Percentiles rank a stretch among this genome's conserved stretches.
phyloP scores from a whole-genome alignment of 2,888 invertebrate species.

The Bruchidius siliquastri region DNA sequence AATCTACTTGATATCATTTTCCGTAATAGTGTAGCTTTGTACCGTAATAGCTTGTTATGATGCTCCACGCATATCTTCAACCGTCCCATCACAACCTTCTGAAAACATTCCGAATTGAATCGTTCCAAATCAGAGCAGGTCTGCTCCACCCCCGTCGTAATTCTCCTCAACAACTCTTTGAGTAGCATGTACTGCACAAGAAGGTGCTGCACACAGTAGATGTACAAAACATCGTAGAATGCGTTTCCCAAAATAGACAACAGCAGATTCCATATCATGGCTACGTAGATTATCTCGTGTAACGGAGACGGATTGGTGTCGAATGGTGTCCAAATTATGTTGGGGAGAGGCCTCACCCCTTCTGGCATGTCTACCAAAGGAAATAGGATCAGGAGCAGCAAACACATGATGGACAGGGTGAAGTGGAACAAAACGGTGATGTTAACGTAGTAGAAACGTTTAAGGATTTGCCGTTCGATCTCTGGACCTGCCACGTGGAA shows the following conservation, averaged over 20 bases:
- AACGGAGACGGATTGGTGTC: conserved; percentile 23
- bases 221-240: conserved; percentile 19
- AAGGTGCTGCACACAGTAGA: conserved; percentile 21
- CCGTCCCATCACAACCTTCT: conserved; percentile 15
- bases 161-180: conserved; percentile 15
- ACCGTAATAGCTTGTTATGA: conserved; percentile 20
- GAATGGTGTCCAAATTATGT: conserved; percentile 21
- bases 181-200: conserved; percentile 20
- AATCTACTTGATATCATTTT: no score
- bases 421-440: conserved; percentile 9
- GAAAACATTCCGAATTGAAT: conserved; percentile 21
- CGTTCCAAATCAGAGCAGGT: conserved; percentile 13
- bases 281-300: conserved; percentile 18
- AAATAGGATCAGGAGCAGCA: conserved; percentile 12
- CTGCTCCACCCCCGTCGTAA: conserved; percentile 17
- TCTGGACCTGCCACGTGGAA: conserved; percentile 15
- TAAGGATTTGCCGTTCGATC: conserved; percentile 10
- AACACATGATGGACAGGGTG: conserved; percentile 4
- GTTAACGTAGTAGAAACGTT: conserved; percentile 14
- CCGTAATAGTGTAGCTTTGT: no score
- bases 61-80: conserved; percentile 21
- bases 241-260: conserved; percentile 19
- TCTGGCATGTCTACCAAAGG: conserved; percentile 20
- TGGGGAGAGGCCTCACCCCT: conserved; percentile 20
- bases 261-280: conserved; percentile 19